Base-by-base conservation (phyloP, 2,888 invertebrate genomes). In the Listrodromus nycthemerus region DNA sequence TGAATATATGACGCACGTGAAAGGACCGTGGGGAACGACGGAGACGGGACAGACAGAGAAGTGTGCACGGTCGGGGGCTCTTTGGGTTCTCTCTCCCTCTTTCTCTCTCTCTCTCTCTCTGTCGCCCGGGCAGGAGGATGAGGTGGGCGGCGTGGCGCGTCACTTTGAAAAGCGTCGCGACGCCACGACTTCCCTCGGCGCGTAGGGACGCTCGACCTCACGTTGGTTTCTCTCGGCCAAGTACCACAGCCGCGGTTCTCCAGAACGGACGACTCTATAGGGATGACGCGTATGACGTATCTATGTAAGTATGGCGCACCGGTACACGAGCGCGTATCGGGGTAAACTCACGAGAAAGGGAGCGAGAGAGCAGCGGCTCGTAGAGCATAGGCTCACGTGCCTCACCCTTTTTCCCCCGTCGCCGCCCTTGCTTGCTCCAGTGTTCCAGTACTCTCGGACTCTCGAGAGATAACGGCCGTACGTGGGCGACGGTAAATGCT, bases 161-260 rank as follows among this genome's bases (percentile, higher is more conserved):
- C 83, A 85, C 85, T 86, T 85, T 85, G 86, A 86, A 86, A 86
- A 85, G 81, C 85, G 76, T 84, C 67, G 67, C 63, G 55, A 83
- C 73, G 80, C 69, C 58, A 37, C 67, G 67, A 80, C 80, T 74
- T 75, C 33, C 75, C 80, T 50, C 33, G 27, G 30, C 70, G 52
- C 27, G 33, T 65, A 65, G 48, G 58, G 52, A 77, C 52, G 74
- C 78, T 80, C 74, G 55, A 82, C 80, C 79, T 80, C 63, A 63
- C 66, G 45, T 73, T 65, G 13, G 48, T 10, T 30, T 61, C 55
- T 63, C 76, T 76, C 71, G 61, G 45, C 80, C 80, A 83, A 83
- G 75, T 71, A 77, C 71, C 73, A 58, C 58, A 61, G 16, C 58
- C 67, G 41, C 78, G 19, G 33, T 61, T 48, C 61, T 69, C 70